These are phyloP conservation scores for Phalacrocorax brasilianus DNA, from an alignment of 2,113 vertebrate species.

Conservation along the genomic window DNA sequence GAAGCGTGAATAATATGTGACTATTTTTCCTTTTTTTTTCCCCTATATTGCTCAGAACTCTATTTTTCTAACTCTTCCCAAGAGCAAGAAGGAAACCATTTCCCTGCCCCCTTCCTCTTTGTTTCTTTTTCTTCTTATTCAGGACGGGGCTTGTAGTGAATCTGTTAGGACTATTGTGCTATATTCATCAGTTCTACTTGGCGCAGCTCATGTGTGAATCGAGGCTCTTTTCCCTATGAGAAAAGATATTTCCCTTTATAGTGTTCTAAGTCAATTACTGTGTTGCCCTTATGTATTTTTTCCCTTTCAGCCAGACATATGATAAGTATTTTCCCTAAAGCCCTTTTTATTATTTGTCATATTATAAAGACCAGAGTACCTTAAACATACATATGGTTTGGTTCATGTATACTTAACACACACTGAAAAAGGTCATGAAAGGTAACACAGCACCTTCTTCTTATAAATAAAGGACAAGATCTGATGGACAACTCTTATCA, in stretches of 20 bases:
- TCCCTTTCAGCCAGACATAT: not conserved
- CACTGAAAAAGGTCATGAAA: not conserved
- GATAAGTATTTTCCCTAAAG: not conserved
- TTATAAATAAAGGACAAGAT: not conserved
- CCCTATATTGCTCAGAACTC: not conserved
- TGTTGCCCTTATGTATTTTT: not conserved
- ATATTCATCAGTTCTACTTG: constrained; percentile 15
- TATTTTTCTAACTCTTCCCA: constrained; percentile 28
- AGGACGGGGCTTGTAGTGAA: not conserved
- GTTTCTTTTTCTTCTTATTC: constrained; percentile 31
- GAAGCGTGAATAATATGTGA: constrained; percentile 7
- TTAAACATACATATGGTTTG: not conserved
- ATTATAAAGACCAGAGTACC: not conserved
- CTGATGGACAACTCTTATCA: not conserved
- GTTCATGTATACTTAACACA: not conserved
- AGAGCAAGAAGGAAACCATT: constrained; percentile 31
- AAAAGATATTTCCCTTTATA: constrained; percentile 17
- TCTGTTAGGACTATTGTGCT: constrained; percentile 22
- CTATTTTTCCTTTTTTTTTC: not conserved
- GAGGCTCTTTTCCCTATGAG: not conserved
- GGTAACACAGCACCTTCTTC: not conserved
- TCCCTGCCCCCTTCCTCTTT: constrained; percentile 4
- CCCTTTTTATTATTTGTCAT: not conserved
- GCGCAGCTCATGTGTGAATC: not conserved
- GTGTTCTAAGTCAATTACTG: not conserved